Percentiles rank a stretch among this genome's conserved stretches.
Conservation (phyloP, 2,797 vertebrate species). For the Acestrorhynchus altus region DNA sequence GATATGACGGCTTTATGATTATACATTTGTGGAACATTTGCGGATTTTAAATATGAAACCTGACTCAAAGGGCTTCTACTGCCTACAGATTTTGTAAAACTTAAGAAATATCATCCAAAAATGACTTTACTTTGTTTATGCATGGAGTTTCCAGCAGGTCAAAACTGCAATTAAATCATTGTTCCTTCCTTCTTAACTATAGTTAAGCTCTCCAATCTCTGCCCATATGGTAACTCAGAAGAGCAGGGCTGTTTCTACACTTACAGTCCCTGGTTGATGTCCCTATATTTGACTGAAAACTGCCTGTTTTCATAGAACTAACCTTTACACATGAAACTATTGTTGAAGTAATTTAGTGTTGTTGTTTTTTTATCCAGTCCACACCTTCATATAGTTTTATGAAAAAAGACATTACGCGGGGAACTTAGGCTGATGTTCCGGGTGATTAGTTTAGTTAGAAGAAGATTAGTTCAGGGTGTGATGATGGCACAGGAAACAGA, state of each 20-base stretch:
- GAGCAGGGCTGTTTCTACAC: neutral
- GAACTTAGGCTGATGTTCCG: too few relatives aligned
- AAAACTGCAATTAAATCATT: neutral
- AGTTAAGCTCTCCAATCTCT: neutral
- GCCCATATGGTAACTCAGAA: neutral
- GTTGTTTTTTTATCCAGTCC: neutral
- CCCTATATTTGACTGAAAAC: neutral
- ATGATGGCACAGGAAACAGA: too few relatives aligned
- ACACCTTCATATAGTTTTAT: neutral
- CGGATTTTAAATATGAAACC: too few relatives aligned
- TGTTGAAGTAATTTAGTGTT: neutral
- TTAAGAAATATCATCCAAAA: too few relatives aligned
- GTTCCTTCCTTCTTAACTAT: slow-evolving; percentile 6
- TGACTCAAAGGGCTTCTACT: too few relatives aligned
- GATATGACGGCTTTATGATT: too few relatives aligned
- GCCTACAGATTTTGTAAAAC: too few relatives aligned
- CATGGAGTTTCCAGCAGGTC: neutral
- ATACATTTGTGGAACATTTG: too few relatives aligned
- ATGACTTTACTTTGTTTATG: too few relatives aligned
- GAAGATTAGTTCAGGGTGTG: too few relatives aligned
- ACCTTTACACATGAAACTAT: neutral
- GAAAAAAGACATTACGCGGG: too few relatives aligned
- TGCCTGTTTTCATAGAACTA: neutral
- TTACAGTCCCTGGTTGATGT: neutral
- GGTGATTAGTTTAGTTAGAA: too few relatives aligned